Evolutionary conservation across 64 coral and sea anemone genomes (phyloP), one percentile per base, ranked within the genome.

Genomic region (Astreopora myriophthalma): DNA sequence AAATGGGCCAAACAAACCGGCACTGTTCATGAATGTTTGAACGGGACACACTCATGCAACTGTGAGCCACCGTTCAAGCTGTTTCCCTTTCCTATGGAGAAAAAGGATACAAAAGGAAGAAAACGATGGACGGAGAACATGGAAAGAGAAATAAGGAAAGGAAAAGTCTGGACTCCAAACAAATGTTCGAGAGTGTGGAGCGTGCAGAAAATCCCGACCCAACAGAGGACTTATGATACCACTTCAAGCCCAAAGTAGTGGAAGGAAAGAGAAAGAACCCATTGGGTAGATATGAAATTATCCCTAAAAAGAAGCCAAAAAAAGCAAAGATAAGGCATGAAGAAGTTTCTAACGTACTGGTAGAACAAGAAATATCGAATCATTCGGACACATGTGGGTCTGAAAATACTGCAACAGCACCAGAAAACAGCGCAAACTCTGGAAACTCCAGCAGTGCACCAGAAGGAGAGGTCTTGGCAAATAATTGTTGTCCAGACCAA

Each of bases 111-210:
- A 5, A 11, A 44, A 44, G 40, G 40, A 44, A 44, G 40, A 44
- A 44, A 1, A 0, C 40, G 40, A 1, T 44, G 40, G 1, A 44
- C 11, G 40, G 40, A 0, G 2, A 44, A 44, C 40, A 44, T 44
- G 58, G 37, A 75, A 3, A 75, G 73, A 13, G 48, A 23, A 27
- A 42, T 10, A 10, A 1, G 25, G 23, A 52, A 78, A 48, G 75
- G 37, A 27, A 46, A 40, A 44, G 5, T 22, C 4, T 78, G 38
- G 75, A 42, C 23, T 22, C 75, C 75, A 10, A 78, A 42, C 9
- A 78, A 42, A 22, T 44, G 1, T 35, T 40, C 79, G 8, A 7
- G 79, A 83, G 79, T 83, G 19, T 83, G 79, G 22, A 83, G 34
- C 25, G 34, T 10, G 22, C 79, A 83, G 11, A 24, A 24, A 3